phyloP scores from a whole-genome alignment of 2,888 invertebrate species.

The Epinotia bilunana region DNA sequence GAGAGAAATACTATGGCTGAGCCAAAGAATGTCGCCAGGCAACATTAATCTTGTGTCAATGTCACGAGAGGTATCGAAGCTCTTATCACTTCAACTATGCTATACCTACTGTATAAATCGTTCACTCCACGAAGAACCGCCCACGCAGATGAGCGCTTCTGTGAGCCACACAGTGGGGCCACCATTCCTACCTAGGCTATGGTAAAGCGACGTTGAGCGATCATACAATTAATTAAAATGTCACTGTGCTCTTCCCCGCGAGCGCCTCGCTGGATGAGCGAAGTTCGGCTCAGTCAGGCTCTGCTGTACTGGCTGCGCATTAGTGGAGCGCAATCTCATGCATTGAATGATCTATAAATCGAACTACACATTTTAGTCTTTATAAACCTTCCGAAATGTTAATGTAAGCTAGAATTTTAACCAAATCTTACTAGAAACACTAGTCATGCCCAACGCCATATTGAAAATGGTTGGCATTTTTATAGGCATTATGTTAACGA shows the following conservation, averaged over 20 bases:
- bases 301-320: too few relatives aligned
- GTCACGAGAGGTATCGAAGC: neutral
- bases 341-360: neutral
- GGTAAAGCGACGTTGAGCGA: too few relatives aligned
- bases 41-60: neutral
- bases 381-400: slow-evolving; percentile 4
- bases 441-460: slow-evolving; percentile 62
- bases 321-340: neutral
- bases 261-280: too few relatives aligned
- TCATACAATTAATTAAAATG: too few relatives aligned
- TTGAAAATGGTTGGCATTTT: slow-evolving; percentile 43
- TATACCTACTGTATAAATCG: neutral
- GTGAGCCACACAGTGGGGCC: neutral
- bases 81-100: neutral
- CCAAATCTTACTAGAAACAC: slow-evolving; percentile 61
- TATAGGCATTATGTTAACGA: slow-evolving; percentile 17
- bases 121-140: neutral
- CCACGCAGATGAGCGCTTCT: neutral
- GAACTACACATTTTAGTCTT: neutral
- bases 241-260: too few relatives aligned
- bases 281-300: too few relatives aligned
- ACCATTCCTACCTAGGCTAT: neutral
- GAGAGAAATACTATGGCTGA: neutral
- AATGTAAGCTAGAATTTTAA: slow-evolving; percentile 29
- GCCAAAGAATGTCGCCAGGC: neutral